phyloP scores from a whole-genome alignment of 2,888 invertebrate species.

The Polyommatus iphigenia region DNA sequence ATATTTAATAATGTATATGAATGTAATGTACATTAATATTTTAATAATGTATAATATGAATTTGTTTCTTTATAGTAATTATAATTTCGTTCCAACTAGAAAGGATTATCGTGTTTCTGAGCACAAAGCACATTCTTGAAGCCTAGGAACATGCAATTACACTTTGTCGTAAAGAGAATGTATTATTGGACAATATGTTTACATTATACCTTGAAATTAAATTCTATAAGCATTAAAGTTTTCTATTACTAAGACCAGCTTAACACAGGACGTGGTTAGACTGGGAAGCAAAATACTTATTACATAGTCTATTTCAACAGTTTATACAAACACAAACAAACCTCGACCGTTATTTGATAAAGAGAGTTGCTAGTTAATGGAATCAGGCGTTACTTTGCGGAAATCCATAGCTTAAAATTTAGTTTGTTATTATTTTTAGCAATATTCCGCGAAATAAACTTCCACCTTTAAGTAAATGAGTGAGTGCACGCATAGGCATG shows the following conservation, averaged over 20 bases:
- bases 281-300: not conserved
- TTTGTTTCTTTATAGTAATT: not conserved
- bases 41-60: too few species aligned
- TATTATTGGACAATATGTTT: not conserved
- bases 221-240: not conserved
- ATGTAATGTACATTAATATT: too few species aligned
- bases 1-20: too few species aligned
- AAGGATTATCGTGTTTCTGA: not conserved
- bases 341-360: not conserved
- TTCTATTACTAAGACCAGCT: not conserved
- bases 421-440: too few species aligned
- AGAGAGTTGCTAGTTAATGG: not conserved
- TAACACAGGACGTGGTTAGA: not conserved
- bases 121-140: not conserved
- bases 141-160: constrained; percentile 5
- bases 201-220: constrained; percentile 7
- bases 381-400: too few species aligned
- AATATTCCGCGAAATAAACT: too few species aligned
- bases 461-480: too few species aligned
- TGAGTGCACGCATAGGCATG: too few species aligned
- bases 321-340: not conserved
- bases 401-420: too few species aligned
- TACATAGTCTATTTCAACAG: not conserved
- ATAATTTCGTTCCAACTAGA: not conserved
- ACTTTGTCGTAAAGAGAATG: constrained; percentile 9